phyloP scores from a whole-genome alignment of 2,113 vertebrate genomes.

The Cavia aperea region DNA sequence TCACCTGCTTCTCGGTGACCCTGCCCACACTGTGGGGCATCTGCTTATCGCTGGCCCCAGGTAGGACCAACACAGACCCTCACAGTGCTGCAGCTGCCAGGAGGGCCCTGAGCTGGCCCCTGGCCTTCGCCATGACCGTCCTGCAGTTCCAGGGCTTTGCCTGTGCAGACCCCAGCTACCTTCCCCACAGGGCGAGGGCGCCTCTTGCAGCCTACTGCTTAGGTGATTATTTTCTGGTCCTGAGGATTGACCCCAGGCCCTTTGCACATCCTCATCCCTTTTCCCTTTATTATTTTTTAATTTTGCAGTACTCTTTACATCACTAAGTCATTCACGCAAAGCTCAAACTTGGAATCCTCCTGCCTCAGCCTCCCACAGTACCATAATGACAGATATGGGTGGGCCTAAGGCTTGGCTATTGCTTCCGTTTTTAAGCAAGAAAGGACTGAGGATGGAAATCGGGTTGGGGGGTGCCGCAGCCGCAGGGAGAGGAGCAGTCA shows the following conservation, averaged over 20 bases:
- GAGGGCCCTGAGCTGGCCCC: not conserved
- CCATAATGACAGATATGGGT: rapidly evolving
- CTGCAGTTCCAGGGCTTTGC: rapidly evolving
- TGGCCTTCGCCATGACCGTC: not conserved
- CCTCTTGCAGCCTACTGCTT: not conserved
- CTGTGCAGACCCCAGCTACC: not conserved
- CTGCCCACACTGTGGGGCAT: rapidly evolving
- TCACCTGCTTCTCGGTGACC: not conserved
- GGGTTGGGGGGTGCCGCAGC: not conserved
- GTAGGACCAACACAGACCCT: no score
- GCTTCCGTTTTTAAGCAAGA: not conserved
- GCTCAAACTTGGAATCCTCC: not conserved
- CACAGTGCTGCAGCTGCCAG: rapidly evolving
- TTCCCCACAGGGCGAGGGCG: not conserved
- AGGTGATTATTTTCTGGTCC: not conserved
- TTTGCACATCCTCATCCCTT: not conserved
- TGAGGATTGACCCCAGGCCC: not conserved
- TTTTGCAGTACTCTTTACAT: not conserved
- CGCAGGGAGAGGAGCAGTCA: not conserved
- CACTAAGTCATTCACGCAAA: not conserved
- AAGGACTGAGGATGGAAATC: not conserved
- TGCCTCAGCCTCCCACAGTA: not conserved
- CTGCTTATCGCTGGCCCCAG: not conserved
- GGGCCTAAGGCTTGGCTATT: not conserved
- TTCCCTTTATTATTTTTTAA: not conserved